Conservation (phyloP, 2,888 invertebrate species). For the Polyommatus icarus region DNA sequence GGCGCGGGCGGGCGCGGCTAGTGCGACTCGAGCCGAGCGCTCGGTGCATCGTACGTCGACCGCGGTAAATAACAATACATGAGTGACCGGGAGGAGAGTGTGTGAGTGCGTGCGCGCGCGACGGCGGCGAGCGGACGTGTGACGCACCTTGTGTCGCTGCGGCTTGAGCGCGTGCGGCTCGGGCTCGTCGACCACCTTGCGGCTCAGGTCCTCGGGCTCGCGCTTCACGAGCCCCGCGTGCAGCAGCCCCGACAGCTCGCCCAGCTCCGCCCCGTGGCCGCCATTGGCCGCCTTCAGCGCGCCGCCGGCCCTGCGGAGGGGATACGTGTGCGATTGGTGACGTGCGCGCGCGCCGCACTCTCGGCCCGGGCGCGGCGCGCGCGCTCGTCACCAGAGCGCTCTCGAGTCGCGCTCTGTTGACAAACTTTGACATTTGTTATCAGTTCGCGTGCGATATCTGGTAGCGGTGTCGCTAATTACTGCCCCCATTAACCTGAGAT, state of each 20-base stretch:
- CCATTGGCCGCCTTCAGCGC: conserved; percentile 84
- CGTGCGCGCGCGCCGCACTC: conserved; percentile 63
- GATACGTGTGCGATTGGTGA: conserved; percentile 75
- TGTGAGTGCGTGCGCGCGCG: conserved; percentile 79
- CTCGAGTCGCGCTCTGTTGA: conserved; percentile 42
- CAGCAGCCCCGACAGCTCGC: conserved; percentile 81
- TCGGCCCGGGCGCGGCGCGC: conserved; percentile 58
- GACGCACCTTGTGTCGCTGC: conserved; percentile 84
- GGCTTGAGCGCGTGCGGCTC: conserved; percentile 82
- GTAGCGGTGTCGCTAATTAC: conserved; percentile 5
- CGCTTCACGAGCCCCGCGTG: conserved; percentile 87
- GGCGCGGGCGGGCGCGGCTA: conserved; percentile 82
- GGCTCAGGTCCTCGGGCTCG: conserved; percentile 90
- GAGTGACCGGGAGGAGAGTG: conserved; percentile 77
- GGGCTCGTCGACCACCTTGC: conserved; percentile 83
- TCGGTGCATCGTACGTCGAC: conserved; percentile 80
- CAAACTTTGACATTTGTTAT: conserved; percentile 27
- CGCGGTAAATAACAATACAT: conserved; percentile 76
- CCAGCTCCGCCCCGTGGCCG: conserved; percentile 85
- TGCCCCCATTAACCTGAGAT: background rate
- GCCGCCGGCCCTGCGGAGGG: conserved; percentile 83
- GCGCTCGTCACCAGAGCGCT: conserved; percentile 58
- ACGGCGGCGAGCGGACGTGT: conserved; percentile 77
- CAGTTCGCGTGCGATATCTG: conserved; percentile 13
- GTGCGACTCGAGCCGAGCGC: conserved; percentile 79